Base-by-base conservation (phyloP, 1,140 invertebrate species). In the Mamestra configurata region DNA sequence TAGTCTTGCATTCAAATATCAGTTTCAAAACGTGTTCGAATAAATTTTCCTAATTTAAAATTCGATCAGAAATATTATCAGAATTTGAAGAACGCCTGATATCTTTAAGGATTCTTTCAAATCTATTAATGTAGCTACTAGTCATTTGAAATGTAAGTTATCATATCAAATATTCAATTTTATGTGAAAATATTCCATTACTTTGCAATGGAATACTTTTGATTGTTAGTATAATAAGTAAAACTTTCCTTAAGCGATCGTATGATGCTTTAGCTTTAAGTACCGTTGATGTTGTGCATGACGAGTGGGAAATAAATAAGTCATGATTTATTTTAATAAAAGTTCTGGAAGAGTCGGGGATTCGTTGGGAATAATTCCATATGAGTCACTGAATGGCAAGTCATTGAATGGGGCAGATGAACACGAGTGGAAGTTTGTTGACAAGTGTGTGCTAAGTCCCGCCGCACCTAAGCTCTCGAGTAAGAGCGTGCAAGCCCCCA, bases 401-500 rank as follows among this genome's bases (percentile, higher is more conserved):
- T 40, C 59, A 40, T 49, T 68, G 64, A 13, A 46, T 49, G 43
- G n/a, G 18, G 6, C 24, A 31, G 24, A 35, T 46, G 18, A 18
- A n/a, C 24, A 31, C 18, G 68, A 10, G 10, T 13, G 70, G 15
- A 24, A 11, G 73, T 22, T 77, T 18, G 46, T 57, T 10, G 37
- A 75, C 72, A 61, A 40, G 35, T 55, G 20, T 40, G 27, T 20
- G 8, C 22, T 10, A 24, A 37, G 49, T 43, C 53, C 20, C 78
- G 51, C 35, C 77, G 59, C 72, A 57, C 70, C 81, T 82, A 87
- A 87, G 80, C 81, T 66, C n/a, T 72, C 82, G 84, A 86, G 37
- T 43, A 57, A 83, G 79, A 85, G n/a, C 79, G 81, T 79, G 79
- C 79, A 59, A 81, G 82, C 75, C 87, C 85, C 90, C 90, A 91